A percentile compares a stretch with the other conserved stretches of the same genome.
Conservation (phyloP, 2,113 vertebrate genomes). For the Macquaria australasica region DNA sequence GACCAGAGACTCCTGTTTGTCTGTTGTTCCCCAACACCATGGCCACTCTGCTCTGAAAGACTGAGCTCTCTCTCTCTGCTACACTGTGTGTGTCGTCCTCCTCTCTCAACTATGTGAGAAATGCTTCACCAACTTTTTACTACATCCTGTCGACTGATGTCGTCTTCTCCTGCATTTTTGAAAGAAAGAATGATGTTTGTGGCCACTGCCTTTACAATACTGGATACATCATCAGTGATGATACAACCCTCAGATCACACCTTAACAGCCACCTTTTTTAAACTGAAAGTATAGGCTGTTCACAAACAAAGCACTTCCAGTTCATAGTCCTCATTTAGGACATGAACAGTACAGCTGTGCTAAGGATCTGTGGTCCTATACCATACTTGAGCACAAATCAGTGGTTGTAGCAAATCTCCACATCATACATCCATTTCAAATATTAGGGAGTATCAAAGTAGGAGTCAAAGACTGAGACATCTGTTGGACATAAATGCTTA, state of each 20-base stretch:
- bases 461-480: not conserved
- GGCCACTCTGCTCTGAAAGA: conserved; percentile 1
- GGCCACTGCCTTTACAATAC: not conserved
- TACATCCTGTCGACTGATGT: not conserved
- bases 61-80: not conserved
- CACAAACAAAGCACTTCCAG: no score
- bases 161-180: not conserved
- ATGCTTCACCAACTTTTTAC: conserved; percentile 2
- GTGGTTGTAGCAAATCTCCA: not conserved
- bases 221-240: not conserved
- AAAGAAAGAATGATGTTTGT: not conserved
- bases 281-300: no score
- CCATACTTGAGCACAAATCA: no score
- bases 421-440: not conserved
- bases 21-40: not conserved
- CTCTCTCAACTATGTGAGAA: conserved; percentile 33
- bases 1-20: not conserved
- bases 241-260: not conserved
- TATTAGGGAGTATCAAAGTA: not conserved
- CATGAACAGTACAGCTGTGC: no score
- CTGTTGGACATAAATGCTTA: not conserved
- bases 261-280: not conserved
- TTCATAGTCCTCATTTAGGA: no score
- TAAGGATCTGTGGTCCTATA: no score
- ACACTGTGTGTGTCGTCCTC: not conserved